Base-by-base conservation (phyloP, 2,797 vertebrate genomes). In the Propithecus deckenii region DNA sequence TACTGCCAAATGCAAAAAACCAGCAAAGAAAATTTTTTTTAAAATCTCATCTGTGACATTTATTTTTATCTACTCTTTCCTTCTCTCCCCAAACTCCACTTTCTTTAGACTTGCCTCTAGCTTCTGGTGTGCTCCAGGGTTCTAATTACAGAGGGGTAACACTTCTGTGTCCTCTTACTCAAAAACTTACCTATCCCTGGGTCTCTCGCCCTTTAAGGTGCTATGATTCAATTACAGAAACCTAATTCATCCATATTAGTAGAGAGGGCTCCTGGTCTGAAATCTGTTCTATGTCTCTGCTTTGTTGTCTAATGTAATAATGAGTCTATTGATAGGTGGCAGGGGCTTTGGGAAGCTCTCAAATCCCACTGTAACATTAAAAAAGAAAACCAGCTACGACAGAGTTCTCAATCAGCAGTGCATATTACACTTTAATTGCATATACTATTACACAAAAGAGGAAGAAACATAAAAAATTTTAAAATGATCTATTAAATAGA, bases 141-240 rank as follows among this genome's bases (percentile, higher is more conserved):
- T 85, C 12, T 41, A 67, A 83, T 25, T 55, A 87, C 18, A 65
- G 35, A 88, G 32, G 1, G 41, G 8, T 35, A 72, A 71, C n/a
- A 71, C 30, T 52, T 48, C 46, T 74, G 32, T 61, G 23, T 38
- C 81, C 69, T 72, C 61, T 61, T 92, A 35, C 80, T 92, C 41
- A 55, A 61, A 87, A 59, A 81, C 6, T 10, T 41, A 18, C 17
- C 23, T 38, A 17, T 23, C 28, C 48, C 59, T 78, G 8, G 81
- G 55, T 91, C 57, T n/a, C 76, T 28, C 4, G 1, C 22, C 35
- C 30, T 65, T 91, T 79, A 87, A 52, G 79, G 22, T 30, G 41
- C 30, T 88, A 89, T 79, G 72, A 81, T 50, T 93, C 50, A 91
- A 55, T 72, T 69, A 91, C 0, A 80, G 41, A 85, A 97, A 95